Percentiles rank a stretch among this genome's conserved stretches.
phyloP scores from a whole-genome alignment of 2,797 vertebrate species.

The Sebastes dallii region DNA sequence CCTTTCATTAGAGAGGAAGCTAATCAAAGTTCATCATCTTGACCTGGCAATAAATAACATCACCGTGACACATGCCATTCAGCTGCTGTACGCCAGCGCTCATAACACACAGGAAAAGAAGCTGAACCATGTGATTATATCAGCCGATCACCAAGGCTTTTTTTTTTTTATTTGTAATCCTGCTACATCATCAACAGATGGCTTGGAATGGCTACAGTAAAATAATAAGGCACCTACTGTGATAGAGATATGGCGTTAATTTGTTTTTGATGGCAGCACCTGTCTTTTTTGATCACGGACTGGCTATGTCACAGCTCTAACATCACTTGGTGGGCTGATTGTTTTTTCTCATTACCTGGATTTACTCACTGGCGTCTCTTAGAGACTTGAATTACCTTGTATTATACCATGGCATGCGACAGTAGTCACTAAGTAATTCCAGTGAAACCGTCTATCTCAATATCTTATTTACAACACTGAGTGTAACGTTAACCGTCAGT shows the following conservation, averaged over 20 bases:
- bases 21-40: slow-evolving; percentile 42
- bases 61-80: slow-evolving; percentile 20
- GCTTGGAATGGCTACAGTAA: slow-evolving; percentile 6
- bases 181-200: slow-evolving; percentile 17
- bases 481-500: neutral
- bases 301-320: neutral
- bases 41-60: slow-evolving; percentile 39
- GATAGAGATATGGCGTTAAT: slow-evolving; percentile 4
- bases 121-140: slow-evolving; percentile 21
- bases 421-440: neutral
- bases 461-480: neutral
- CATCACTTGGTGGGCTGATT: neutral
- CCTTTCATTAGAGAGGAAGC: slow-evolving; percentile 47
- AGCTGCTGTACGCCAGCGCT: neutral
- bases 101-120: slow-evolving; percentile 1
- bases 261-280: slow-evolving; percentile 9
- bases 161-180: neutral
- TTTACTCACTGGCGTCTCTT: neutral
- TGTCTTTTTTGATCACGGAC: neutral
- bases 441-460: neutral
- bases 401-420: neutral
- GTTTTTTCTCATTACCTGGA: neutral
- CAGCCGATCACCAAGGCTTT: neutral
- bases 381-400: slow-evolving; percentile 1
- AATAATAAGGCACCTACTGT: slow-evolving; percentile 12